Percentiles rank a stretch among this genome's conserved stretches.
phyloP scores from a whole-genome alignment of 2,797 vertebrate species.

The Etheostoma perlongum region DNA sequence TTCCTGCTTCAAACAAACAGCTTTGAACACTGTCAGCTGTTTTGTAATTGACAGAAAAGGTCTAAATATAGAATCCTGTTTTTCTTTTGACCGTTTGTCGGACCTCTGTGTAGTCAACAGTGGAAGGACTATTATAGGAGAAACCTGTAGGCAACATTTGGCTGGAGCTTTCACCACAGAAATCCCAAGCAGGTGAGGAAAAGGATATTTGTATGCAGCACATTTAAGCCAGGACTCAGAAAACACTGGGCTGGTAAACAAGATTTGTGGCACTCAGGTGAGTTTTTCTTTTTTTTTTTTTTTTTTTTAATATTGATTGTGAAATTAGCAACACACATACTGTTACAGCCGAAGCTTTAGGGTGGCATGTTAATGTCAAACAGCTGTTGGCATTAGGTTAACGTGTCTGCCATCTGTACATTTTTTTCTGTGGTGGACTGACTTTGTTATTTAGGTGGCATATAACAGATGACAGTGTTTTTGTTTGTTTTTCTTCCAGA shows the following conservation, averaged over 20 bases:
- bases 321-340: background rate
- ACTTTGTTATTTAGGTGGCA: background rate
- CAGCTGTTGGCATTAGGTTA: background rate
- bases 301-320: slow-evolving; percentile 1
- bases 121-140: background rate
- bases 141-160: background rate
- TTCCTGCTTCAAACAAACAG: slow-evolving; percentile 19
- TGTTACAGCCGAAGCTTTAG: background rate
- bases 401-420: background rate
- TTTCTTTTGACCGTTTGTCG: background rate
- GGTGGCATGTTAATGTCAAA: background rate
- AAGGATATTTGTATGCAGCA: slow-evolving; percentile 15
- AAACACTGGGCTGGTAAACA: slow-evolving; percentile 11
- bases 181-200: slow-evolving; percentile 6
- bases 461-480: background rate
- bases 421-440: background rate
- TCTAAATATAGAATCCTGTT: background rate
- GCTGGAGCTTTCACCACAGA: background rate
- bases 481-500: too few species aligned
- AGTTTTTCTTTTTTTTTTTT: too few species aligned
- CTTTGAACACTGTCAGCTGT: slow-evolving; percentile 1
- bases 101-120: background rate
- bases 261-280: slow-evolving; percentile 7
- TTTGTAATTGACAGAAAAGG: slow-evolving; percentile 4
- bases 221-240: slow-evolving; percentile 9